Base-by-base conservation (phyloP, 2,113 vertebrate species). In the Cheilinus undulatus region DNA sequence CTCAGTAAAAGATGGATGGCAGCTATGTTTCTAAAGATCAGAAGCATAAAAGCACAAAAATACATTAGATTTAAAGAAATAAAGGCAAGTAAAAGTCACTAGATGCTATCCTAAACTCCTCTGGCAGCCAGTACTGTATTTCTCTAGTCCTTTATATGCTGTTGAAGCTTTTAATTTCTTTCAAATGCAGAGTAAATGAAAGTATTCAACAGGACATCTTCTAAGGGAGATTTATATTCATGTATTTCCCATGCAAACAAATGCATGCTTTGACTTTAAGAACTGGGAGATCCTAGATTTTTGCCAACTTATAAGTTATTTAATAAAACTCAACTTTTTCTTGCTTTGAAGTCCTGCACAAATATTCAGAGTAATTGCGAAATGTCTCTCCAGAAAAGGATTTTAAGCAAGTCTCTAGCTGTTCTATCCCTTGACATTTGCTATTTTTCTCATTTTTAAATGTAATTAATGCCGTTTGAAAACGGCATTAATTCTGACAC, bases 81-180 rank as follows among this genome's bases (percentile, higher is more conserved):
- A 28, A 26, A 32, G 28, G 5, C 48, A 32, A 12, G 15, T 36
- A 20, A 5, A n/a, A 14, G 15, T 52, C 20, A 46, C 23, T 57
- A 71, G 24, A 59, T 43, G n/a, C 52, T 43, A 11, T 42, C 26
- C 9, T 7, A 9, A 60, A 32, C 34, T 62, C 42, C n/a, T 59
- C 50, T 23, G 13, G 20, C 36, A 67, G 50, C 15, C 34, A 46
- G 63, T 43, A 50, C n/a, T 13, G 27, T 32, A 58, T 64, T 60
- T 38, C 63, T 73, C 59, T 14, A 54, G 17, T 61, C 54, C 5
- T 28, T 66, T 59, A 66, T 38, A 56, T 60, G 65, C 23, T 38
- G 64, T n/a, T 4, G 42, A 76, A 45, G 34, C 23, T 56, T 72
- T 60, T 57, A 2, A 63, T 60, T 65, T 57, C 8, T 73, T 20